A percentile compares a stretch with the other conserved stretches of the same genome.
Evolutionary conservation across 2,113 vertebrate genomes (phyloP).

Genomic region (Pelecanus crispus): DNA sequence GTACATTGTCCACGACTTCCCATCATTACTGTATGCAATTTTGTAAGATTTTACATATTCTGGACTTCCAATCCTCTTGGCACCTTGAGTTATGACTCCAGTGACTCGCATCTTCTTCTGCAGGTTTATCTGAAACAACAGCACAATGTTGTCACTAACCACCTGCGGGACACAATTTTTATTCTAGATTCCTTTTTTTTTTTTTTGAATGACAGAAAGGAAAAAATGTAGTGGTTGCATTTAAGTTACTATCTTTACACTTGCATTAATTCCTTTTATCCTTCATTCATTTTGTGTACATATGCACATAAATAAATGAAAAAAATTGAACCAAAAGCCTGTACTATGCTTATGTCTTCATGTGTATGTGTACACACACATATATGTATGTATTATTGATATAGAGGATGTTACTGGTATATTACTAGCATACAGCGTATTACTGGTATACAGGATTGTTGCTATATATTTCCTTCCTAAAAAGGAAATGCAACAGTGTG

Average conservation of each 20-base stretch:
- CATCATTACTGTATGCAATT: constrained; percentile 94
- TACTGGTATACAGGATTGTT: neutral
- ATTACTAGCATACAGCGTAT: neutral
- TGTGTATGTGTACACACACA: fast-evolving
- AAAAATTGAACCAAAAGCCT: neutral
- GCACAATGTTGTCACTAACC: neutral
- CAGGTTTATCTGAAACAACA: constrained; percentile 88
- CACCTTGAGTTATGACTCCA: constrained; percentile 97
- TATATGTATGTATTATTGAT: neutral
- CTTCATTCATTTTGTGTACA: neutral
- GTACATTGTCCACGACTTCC: constrained; percentile 92
- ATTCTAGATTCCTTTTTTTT: neutral
- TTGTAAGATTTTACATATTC: constrained; percentile 99
- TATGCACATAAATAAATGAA: neutral
- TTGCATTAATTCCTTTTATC: neutral
- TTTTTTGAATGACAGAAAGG: neutral
- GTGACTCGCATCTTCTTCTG: constrained; percentile 97
- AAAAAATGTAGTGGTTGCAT: neutral
- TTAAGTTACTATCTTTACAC: neutral
- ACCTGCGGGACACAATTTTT: neutral
- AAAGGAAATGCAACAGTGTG: neutral
- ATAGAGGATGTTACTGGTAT: neutral
- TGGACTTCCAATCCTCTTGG: constrained; percentile 96
- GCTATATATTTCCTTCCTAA: neutral
- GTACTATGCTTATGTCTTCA: neutral